Evolutionary conservation across 1,140 invertebrate species (phyloP).

Genomic region (Calephelis virginiensis): DNA sequence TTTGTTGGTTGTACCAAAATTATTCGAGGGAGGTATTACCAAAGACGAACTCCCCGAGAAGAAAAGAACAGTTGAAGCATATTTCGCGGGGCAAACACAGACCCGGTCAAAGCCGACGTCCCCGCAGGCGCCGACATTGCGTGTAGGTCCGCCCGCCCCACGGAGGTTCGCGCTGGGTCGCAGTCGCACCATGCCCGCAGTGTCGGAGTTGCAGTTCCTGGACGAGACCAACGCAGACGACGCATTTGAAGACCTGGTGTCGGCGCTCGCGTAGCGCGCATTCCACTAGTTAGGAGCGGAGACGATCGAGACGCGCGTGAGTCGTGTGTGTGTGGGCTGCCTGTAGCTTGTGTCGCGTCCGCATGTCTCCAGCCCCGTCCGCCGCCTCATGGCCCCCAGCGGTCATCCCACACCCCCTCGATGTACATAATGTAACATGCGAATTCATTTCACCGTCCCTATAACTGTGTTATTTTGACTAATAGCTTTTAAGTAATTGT

Average conservation of each 20-base stretch:
- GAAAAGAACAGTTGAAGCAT: constrained; percentile 88
- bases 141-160: constrained; percentile 70
- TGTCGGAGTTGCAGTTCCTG: constrained; percentile 81
- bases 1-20: constrained; percentile 83
- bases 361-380: constrained; percentile 40
- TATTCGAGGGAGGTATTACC: constrained; percentile 88
- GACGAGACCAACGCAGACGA: constrained; percentile 86
- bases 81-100: constrained; percentile 80
- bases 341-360: constrained; percentile 61
- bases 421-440: constrained; percentile 44
- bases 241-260: constrained; percentile 87
- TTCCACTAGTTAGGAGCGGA: constrained; percentile 66
- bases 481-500: constrained; percentile 69
- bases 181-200: constrained; percentile 86
- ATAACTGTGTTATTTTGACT: constrained; percentile 74
- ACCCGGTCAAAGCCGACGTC: constrained; percentile 35
- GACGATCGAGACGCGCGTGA: constrained; percentile 70
- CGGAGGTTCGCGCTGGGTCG: constrained; percentile 79
- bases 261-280: constrained; percentile 75
- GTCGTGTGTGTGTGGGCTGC: constrained; percentile 73
- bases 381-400: constrained; percentile 25
- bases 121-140: constrained; percentile 44
- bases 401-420: constrained; percentile 27
- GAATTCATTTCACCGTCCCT: constrained; percentile 49
- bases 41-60: constrained; percentile 86